Conservation (phyloP, 2,113 vertebrate species). For the Oreocharis arfaki region DNA sequence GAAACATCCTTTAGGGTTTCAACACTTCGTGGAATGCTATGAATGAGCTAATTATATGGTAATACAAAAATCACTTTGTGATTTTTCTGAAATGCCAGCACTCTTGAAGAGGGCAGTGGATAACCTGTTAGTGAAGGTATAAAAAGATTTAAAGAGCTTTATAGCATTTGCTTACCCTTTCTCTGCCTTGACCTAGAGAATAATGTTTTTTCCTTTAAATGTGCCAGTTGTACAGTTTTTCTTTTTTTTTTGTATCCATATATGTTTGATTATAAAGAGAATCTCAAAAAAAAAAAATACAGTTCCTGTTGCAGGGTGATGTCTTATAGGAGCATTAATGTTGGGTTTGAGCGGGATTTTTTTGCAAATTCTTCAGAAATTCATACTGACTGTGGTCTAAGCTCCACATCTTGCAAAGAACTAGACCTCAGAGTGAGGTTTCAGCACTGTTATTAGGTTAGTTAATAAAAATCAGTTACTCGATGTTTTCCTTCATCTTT, state of each 20-base stretch:
- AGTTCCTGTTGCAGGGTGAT: neutral
- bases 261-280: neutral
- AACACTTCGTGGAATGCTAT: neutral
- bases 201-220: neutral
- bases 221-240: neutral
- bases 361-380: neutral
- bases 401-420: neutral
- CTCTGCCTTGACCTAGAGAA: neutral
- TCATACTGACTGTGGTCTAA: neutral
- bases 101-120: neutral
- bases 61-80: neutral
- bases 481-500: neutral
- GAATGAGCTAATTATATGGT: neutral
- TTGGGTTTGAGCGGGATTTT: neutral
- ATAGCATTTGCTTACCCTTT: neutral
- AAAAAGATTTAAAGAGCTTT: neutral
- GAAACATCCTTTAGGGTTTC: neutral
- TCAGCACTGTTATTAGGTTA: neutral
- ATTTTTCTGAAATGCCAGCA: neutral
- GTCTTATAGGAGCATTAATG: neutral
- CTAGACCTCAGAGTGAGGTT: neutral
- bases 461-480: neutral
- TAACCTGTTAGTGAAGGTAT: neutral
- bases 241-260: neutral
- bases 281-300: neutral